phyloP scores from a whole-genome alignment of 2,113 vertebrate genomes.

The Phalacrocorax brasilianus region DNA sequence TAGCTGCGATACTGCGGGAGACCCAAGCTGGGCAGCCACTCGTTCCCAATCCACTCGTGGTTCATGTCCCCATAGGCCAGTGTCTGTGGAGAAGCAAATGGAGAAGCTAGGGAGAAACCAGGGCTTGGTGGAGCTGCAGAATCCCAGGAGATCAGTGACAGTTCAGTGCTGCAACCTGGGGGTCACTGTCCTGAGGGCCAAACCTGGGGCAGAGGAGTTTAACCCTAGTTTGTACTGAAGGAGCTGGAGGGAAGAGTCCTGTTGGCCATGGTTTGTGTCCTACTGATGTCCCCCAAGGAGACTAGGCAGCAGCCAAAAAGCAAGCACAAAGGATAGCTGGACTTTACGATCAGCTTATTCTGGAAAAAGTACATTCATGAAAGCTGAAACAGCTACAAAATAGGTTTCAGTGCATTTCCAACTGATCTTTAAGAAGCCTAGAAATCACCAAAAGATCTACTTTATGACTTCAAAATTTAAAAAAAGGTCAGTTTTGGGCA shows the following conservation, averaged over 20 bases:
- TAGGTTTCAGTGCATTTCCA: background rate
- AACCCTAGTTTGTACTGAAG: background rate
- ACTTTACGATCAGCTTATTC: background rate
- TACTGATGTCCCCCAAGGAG: background rate
- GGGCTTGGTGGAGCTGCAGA: background rate
- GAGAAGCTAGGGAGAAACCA: background rate
- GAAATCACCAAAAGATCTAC: background rate
- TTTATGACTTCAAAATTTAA: background rate
- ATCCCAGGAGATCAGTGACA: background rate
- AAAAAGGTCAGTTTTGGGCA: background rate
- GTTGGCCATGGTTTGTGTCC: background rate
- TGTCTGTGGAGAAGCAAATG: conserved; percentile 76
- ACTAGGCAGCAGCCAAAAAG: background rate
- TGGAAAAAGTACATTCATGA: background rate
- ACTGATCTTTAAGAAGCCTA: background rate
- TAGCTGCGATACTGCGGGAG: conserved; percentile 97
- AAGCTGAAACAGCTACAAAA: background rate
- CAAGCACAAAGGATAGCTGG: background rate
- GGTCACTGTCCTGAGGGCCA: background rate
- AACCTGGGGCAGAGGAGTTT: background rate
- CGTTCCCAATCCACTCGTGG: conserved; percentile 97
- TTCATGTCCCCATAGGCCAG: conserved; percentile 98
- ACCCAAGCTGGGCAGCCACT: conserved; percentile 95
- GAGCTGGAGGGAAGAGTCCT: background rate
- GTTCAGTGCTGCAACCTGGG: background rate